phyloP scores from a whole-genome alignment of 2,888 invertebrate genomes.

The Folsomia candida region DNA sequence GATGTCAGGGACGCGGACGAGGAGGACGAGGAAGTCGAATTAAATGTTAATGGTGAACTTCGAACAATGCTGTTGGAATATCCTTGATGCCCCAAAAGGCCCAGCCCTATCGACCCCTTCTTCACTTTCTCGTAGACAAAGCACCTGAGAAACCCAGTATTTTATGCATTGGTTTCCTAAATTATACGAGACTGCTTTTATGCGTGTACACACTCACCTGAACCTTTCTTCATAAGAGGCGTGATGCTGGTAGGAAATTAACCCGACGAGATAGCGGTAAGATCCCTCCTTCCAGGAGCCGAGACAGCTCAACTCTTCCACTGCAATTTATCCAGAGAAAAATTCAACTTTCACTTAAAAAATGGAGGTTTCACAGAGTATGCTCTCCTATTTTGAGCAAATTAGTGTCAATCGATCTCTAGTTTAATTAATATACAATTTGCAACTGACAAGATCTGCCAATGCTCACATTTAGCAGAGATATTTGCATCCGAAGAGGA shows the following conservation, averaged over 20 bases:
- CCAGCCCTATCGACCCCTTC: conserved; percentile 23
- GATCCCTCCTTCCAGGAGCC: conserved; percentile 94
- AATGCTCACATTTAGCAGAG: too few species aligned
- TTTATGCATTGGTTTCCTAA: too few species aligned
- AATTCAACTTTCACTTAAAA: too few species aligned
- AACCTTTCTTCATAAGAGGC: conserved; percentile 89
- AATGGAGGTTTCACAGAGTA: too few species aligned
- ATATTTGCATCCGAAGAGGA: too few species aligned
- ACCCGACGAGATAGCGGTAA: conserved; percentile 83
- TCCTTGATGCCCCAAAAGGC: background rate
- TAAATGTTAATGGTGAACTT: conserved; percentile 16
- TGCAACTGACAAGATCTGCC: too few species aligned
- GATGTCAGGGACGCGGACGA: conserved; percentile 24
- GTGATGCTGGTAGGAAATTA: conserved; percentile 83
- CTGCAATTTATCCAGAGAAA: conserved; percentile 59
- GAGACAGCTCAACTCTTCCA: conserved; percentile 85
- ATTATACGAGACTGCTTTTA: too few species aligned
- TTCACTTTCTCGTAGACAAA: conserved; percentile 81
- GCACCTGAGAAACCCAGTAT: too few species aligned
- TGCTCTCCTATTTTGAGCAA: too few species aligned
- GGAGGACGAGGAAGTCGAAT: conserved; percentile 17
- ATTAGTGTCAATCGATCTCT: too few species aligned
- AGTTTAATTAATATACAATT: too few species aligned
- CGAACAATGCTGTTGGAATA: conserved; percentile 12
- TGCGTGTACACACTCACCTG: too few species aligned